These are phyloP conservation scores for Drosophila bunnanda DNA, from an alignment of 2,888 invertebrate species.

Conservation along the genomic window DNA sequence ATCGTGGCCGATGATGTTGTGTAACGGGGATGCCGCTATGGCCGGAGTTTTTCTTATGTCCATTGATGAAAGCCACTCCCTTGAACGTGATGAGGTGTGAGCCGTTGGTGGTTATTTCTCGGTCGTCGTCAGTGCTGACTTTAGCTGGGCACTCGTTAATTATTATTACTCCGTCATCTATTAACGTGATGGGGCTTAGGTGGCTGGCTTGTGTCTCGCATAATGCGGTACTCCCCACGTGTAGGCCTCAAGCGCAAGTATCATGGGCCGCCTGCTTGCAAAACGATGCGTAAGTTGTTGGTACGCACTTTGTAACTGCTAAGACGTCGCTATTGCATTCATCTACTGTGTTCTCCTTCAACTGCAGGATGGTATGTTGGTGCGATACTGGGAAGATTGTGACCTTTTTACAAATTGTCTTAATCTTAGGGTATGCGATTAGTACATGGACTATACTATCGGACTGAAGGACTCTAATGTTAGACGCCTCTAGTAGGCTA, in stretches of 20 bases:
- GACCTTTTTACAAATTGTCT: not conserved
- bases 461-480: too few relatives aligned
- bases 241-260: not conserved
- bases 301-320: not conserved
- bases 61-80: not conserved
- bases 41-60: too few relatives aligned
- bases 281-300: not conserved
- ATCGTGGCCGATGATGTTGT: conserved; percentile 29
- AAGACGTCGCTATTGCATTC: not conserved
- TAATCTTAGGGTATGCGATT: not conserved
- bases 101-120: not conserved
- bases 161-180: not conserved
- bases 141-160: conserved; percentile 5
- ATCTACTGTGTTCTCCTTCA: not conserved
- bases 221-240: too few relatives aligned
- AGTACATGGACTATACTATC: too few relatives aligned
- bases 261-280: not conserved
- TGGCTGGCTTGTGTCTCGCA: too few relatives aligned
- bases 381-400: not conserved
- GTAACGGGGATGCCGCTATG: conserved; percentile 18
- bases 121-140: not conserved
- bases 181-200: too few relatives aligned
- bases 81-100: not conserved
- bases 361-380: too few relatives aligned
- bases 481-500: too few relatives aligned